phyloP scores from a whole-genome alignment of 2,113 vertebrate genomes.

The Hoplias malabaricus region DNA sequence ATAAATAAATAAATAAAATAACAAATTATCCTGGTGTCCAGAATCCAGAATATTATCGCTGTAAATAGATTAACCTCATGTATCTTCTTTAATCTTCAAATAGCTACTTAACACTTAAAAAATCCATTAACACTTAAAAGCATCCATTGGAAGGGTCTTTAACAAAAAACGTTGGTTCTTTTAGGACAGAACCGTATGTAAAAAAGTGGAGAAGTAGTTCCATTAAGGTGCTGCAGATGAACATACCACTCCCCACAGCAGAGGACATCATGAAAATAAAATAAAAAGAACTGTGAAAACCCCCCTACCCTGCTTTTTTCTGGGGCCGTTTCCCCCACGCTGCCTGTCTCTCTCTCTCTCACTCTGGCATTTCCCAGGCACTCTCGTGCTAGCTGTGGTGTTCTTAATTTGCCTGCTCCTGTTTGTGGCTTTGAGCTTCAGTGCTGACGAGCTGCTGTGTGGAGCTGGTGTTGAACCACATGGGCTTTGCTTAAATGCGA shows the following conservation, averaged over 20 bases:
- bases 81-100: too few species aligned
- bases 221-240: neutral
- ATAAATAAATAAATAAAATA: too few species aligned
- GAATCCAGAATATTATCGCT: too few species aligned
- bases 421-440: slow-evolving; percentile 28
- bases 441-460: slow-evolving; percentile 48
- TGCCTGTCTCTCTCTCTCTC: neutral
- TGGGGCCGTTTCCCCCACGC: neutral
- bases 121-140: too few species aligned
- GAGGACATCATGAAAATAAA: neutral
- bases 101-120: too few species aligned
- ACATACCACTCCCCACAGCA: neutral
- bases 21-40: too few species aligned
- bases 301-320: neutral
- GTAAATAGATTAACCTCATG: too few species aligned
- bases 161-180: too few species aligned
- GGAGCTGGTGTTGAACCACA: slow-evolving; percentile 56
- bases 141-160: too few species aligned
- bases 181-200: too few species aligned
- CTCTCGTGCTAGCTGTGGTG: neutral
- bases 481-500: slow-evolving; percentile 61
- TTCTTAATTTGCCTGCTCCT: slow-evolving; percentile 22
- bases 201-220: neutral
- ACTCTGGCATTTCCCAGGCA: neutral
- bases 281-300: neutral